These are phyloP conservation scores for Bambusicola thoracicus DNA, from an alignment of 2,113 vertebrate species.

Conservation along the genomic window DNA sequence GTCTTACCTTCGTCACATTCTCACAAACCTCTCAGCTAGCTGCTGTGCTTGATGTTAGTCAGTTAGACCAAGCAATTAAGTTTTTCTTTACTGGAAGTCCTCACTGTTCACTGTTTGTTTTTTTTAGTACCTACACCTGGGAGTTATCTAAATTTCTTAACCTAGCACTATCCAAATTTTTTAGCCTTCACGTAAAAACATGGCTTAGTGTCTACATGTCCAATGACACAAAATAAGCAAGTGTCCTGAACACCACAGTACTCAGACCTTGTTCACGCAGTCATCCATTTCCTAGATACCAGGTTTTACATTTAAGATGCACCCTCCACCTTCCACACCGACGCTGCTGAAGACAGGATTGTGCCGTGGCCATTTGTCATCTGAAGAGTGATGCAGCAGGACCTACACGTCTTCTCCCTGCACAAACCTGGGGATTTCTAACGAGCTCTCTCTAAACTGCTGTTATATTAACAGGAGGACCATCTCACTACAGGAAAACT, in stretches of 20 bases:
- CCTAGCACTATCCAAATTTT: background rate
- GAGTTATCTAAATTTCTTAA: background rate
- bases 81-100: background rate
- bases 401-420: background rate
- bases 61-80: background rate
- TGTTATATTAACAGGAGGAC: background rate
- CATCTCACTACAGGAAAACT: background rate
- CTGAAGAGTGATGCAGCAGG: accelerated
- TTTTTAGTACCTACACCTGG: background rate
- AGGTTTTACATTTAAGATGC: background rate
- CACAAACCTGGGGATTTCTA: accelerated
- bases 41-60: background rate
- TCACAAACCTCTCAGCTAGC: background rate
- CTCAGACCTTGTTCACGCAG: background rate
- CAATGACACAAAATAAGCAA: background rate
- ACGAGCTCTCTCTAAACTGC: background rate
- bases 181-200: background rate
- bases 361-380: background rate
- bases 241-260: background rate
- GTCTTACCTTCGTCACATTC: background rate
- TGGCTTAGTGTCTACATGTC: background rate
- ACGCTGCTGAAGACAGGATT: background rate
- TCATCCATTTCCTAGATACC: background rate
- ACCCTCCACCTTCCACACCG: background rate
- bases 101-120: background rate